Evolutionary conservation across 2,888 invertebrate species (phyloP).

Genomic region (Rhamphomyia laevipes): DNA sequence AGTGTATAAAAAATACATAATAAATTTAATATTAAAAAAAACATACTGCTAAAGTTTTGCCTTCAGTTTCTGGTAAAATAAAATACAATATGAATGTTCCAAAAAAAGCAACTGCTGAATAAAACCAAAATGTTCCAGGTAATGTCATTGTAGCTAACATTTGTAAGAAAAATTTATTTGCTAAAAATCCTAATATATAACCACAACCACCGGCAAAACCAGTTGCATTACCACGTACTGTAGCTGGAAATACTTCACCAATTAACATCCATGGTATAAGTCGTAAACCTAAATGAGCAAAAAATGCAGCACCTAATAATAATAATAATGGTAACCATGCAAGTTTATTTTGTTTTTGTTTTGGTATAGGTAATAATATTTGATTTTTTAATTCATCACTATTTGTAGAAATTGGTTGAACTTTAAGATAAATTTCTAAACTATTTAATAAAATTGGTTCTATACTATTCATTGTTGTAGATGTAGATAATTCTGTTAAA

Average conservation of each 20-base stretch:
- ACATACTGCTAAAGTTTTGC: slow-evolving; percentile 47
- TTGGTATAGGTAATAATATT: slow-evolving; percentile 29
- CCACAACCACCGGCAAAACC: slow-evolving; percentile 62
- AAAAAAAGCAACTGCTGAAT: slow-evolving; percentile 48
- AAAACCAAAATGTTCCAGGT: slow-evolving; percentile 61
- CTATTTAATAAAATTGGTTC: no score
- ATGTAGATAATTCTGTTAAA: no score
- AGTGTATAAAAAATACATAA: no score
- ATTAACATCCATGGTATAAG: slow-evolving; percentile 69
- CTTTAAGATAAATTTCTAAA: not conserved
- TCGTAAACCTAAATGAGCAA: slow-evolving; percentile 54
- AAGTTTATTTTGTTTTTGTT: slow-evolving; percentile 40
- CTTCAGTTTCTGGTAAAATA: slow-evolving; percentile 71
- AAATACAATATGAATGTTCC: slow-evolving; percentile 56
- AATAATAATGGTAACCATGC: slow-evolving; percentile 59
- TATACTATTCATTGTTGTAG: no score
- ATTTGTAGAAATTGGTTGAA: not conserved
- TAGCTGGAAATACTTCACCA: slow-evolving; percentile 62
- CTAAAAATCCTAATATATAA: slow-evolving; percentile 61
- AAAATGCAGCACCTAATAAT: slow-evolving; percentile 53
- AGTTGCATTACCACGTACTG: slow-evolving; percentile 57
- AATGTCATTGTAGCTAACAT: slow-evolving; percentile 52
- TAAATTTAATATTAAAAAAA: not conserved
- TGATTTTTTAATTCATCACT: not conserved
- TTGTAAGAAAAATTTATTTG: slow-evolving; percentile 60